Percentiles rank a stretch among this genome's conserved stretches.
phyloP scores from a whole-genome alignment of 2,113 vertebrate genomes.

The Rana temporaria region DNA sequence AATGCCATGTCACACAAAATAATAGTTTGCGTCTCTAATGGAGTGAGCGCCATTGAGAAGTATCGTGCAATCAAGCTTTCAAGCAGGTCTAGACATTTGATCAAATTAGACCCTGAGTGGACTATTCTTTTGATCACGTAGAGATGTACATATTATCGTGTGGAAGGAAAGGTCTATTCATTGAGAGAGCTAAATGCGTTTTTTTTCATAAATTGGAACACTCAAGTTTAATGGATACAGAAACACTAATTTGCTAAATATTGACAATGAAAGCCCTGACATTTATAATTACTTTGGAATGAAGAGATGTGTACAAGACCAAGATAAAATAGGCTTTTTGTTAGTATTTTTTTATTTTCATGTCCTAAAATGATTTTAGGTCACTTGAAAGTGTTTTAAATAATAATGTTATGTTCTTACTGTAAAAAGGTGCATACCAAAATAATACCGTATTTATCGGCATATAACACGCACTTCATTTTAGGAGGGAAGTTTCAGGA shows the following conservation, averaged over 20 bases:
- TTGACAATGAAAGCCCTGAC: conserved; percentile 18
- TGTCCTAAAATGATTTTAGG: too few species aligned
- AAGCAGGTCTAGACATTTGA: conserved; percentile 47
- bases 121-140: conserved; percentile 30
- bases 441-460: too few species aligned
- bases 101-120: conserved; percentile 29
- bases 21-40: conserved; percentile 26
- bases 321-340: background rate
- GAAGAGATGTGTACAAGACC: background rate
- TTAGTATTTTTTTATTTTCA: conserved; percentile 7
- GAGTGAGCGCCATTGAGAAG: conserved; percentile 25
- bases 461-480: too few species aligned
- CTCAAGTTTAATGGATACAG: conserved; percentile 22
- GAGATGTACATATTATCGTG: conserved; percentile 22
- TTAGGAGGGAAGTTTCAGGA: too few species aligned
- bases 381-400: too few species aligned
- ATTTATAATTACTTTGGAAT: background rate
- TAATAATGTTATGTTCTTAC: too few species aligned
- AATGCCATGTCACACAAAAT: conserved; percentile 17
- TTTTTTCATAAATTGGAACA: background rate
- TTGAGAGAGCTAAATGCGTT: conserved; percentile 1
- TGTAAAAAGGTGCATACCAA: too few species aligned
- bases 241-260: conserved; percentile 29
- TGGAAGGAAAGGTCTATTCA: background rate
- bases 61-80: conserved; percentile 44